These are phyloP conservation scores for Zaprionus ghesquierei DNA, from an alignment of 1,140 invertebrate genomes.

Conservation along the genomic window DNA sequence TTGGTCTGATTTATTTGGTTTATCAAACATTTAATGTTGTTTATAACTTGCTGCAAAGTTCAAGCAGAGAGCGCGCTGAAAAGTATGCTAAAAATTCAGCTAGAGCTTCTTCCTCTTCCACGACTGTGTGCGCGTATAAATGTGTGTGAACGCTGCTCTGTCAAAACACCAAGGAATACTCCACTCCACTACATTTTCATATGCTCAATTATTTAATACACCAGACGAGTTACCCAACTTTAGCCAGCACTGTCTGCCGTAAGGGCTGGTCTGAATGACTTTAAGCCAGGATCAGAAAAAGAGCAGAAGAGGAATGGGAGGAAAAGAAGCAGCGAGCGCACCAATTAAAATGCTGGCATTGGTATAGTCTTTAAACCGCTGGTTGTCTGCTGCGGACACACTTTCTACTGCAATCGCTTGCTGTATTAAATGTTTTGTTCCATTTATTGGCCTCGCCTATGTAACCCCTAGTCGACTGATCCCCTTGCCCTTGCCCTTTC, in stretches of 20 bases:
- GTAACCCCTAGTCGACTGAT: neutral
- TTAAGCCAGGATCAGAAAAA: slow-evolving; percentile 48
- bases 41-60: slow-evolving; percentile 72
- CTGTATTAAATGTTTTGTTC: slow-evolving; percentile 62
- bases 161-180: slow-evolving; percentile 63
- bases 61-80: slow-evolving; percentile 34
- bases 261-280: slow-evolving; percentile 45
- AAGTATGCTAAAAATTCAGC: slow-evolving; percentile 50
- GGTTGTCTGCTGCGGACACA: slow-evolving; percentile 69
- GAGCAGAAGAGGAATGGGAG: neutral
- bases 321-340: neutral
- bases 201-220: slow-evolving; percentile 72
- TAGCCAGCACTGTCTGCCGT: slow-evolving; percentile 21
- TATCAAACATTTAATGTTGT: slow-evolving; percentile 70
- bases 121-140: neutral
- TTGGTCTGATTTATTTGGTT: slow-evolving; percentile 70
- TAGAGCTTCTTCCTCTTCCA: neutral
- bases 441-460: slow-evolving; percentile 53
- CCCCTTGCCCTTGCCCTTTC: no score
- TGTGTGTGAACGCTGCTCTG: slow-evolving; percentile 12
- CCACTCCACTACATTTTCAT: slow-evolving; percentile 65
- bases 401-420: slow-evolving; percentile 59
- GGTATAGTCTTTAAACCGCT: slow-evolving; percentile 65
- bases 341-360: slow-evolving; percentile 65
- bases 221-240: slow-evolving; percentile 41